A percentile compares a stretch with the other conserved stretches of the same genome.
phyloP scores from a whole-genome alignment of 1,140 invertebrate species.

The Euborellia annulipes region DNA sequence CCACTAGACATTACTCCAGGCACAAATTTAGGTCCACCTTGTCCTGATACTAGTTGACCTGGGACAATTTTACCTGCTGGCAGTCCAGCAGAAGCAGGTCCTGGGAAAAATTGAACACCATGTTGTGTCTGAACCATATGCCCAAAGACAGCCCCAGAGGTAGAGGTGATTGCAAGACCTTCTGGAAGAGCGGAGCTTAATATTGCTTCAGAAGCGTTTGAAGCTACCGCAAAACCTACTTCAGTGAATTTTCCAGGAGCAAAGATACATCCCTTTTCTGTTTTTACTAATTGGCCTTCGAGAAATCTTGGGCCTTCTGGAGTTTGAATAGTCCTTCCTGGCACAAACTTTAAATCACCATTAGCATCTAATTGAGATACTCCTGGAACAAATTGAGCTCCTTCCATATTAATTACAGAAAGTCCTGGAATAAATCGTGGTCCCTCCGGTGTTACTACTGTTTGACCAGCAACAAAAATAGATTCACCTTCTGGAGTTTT shows the following conservation, averaged over 20 bases:
- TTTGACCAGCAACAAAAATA: slow-evolving; percentile 48
- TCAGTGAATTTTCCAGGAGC: too few species aligned
- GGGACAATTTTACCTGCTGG: slow-evolving; percentile 44
- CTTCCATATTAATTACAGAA: slow-evolving; percentile 31
- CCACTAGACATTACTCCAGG: slow-evolving; percentile 47
- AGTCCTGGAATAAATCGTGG: slow-evolving; percentile 40
- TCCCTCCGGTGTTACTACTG: slow-evolving; percentile 40
- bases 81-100: slow-evolving; percentile 26
- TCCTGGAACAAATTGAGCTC: slow-evolving; percentile 44
- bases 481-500: slow-evolving; percentile 28
- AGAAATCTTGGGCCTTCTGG: slow-evolving; percentile 45
- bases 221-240: slow-evolving; percentile 40
- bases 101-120: slow-evolving; percentile 53
- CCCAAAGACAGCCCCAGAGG: slow-evolving; percentile 34
- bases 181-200: slow-evolving; percentile 6
- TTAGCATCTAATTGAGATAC: slow-evolving; percentile 33
- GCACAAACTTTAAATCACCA: slow-evolving; percentile 34
- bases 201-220: slow-evolving; percentile 32
- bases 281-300: slow-evolving; percentile 45
- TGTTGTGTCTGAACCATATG: slow-evolving; percentile 48
- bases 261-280: slow-evolving; percentile 35
- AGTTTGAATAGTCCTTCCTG: slow-evolving; percentile 47
- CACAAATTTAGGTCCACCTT: slow-evolving; percentile 45
- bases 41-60: slow-evolving; percentile 41
- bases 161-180: too few species aligned